Evolutionary conservation across 2,113 vertebrate species (phyloP), one percentile per base, ranked within the genome.

Genomic region (Mobula hypostoma): DNA sequence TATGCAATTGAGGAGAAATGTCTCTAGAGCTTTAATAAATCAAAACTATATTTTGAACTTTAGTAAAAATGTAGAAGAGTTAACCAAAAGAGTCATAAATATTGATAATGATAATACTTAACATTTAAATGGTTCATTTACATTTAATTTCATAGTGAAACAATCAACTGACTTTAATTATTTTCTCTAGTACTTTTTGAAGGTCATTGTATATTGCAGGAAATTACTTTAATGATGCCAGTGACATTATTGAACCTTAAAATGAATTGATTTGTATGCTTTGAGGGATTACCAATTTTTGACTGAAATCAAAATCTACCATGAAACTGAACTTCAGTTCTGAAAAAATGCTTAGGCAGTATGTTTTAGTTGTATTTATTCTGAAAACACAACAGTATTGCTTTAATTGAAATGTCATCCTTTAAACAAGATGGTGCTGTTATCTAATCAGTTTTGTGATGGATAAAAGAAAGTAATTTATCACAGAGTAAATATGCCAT

Each of bases 41-140:
- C 63, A 90, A 74, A 93, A 93, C 12, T 74, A 24, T 21, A 14
- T 24, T 36, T 14, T 40, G 68, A 11, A 27, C 36, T 93, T 93
- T 48, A 90, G 74, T 93, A 74, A 93, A 90, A 90, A 68, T 90
- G 85, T 90, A 90, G 6, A 93, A 93, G 70, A 56, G 24, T 19
- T 76, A 48, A 74, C 91, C n/a, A 90, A 90, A 93, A 56, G 40
- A 14, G n/a, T 92, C 36, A 74, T 74, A 93, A 93, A 72, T 76
- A 93, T 76, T 93, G 91, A 24, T 92, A 92, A 92, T 70, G 90
- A 76, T 7, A 74, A 93, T 93, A 56, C 91, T 93, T 93, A 93
- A 74, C 70, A 93, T 56, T 93, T 93, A 93, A 40, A 74, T 93
- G 40, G 91, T 76, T 93, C 91, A 93, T 93, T 93, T 93, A 70